Conservation (phyloP, 2,113 vertebrate genomes). For the Aldabrachelys gigantea region DNA sequence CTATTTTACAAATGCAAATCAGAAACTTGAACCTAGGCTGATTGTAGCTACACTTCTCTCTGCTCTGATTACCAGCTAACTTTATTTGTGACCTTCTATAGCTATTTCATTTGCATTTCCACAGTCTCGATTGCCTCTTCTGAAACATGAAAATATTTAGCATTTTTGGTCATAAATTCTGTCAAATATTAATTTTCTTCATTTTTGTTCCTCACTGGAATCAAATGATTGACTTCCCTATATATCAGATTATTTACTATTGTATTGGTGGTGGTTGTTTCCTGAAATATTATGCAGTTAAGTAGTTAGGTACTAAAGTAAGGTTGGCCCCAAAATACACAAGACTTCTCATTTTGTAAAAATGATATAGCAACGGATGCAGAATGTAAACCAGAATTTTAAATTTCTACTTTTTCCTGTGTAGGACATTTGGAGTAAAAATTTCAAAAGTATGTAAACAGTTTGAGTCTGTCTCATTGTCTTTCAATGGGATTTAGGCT, state of each 20-base stretch:
- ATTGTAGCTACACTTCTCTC: not conserved
- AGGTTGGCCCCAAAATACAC: not conserved
- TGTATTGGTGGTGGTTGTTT: not conserved
- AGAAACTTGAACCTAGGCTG: not conserved
- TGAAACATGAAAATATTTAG: not conserved
- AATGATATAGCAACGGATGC: rapidly evolving
- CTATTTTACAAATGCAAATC: not conserved
- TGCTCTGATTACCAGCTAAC: not conserved
- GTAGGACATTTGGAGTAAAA: not conserved
- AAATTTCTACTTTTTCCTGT: not conserved
- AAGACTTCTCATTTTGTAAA: not conserved
- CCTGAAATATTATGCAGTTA: not conserved
- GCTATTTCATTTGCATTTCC: not conserved
- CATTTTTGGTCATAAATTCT: not conserved
- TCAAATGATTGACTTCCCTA: not conserved
- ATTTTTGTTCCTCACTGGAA: constrained; percentile 9
- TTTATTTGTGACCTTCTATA: not conserved
- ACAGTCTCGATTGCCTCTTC: not conserved
- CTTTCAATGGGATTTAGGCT: not conserved
- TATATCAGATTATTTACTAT: not conserved
- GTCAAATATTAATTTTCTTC: not conserved
- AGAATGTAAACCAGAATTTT: not conserved
- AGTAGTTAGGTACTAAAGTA: not conserved
- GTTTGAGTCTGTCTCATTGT: not conserved
- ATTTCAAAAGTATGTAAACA: not conserved